Conservation (phyloP, 1,140 invertebrate species). For the Pseudachorutes palmiensis region DNA sequence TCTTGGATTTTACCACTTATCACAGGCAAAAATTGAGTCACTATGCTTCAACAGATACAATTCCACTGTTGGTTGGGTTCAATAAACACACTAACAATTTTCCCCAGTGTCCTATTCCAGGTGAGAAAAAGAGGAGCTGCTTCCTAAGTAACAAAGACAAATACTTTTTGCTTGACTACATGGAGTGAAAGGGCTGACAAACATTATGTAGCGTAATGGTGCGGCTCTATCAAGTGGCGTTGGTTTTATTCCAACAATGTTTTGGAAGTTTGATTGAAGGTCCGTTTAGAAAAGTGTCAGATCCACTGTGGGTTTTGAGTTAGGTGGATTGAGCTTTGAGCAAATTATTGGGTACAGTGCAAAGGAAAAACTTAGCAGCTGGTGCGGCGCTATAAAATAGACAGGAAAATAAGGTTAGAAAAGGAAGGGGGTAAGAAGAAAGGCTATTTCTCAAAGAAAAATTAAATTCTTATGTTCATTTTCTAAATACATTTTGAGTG, state of each 20-base stretch:
- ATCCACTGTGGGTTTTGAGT: neutral
- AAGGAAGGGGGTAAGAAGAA: neutral
- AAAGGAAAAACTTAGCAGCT: neutral
- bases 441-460: neutral
- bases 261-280: slow-evolving; percentile 6
- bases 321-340: neutral
- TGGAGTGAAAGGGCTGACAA: no score
- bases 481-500: slow-evolving; percentile 9
- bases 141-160: no score
- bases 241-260: no score
- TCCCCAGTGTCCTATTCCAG: neutral
- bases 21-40: no score
- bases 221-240: no score
- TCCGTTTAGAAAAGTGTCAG: slow-evolving; percentile 1
- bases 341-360: neutral
- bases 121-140: neutral
- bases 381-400: neutral
- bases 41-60: no score
- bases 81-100: no score
- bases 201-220: no score
- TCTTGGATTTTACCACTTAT: neutral
- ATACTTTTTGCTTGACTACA: no score
- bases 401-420: neutral
- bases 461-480: slow-evolving; percentile 13
- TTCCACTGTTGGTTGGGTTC: no score